Conservation (phyloP, 2,797 vertebrate genomes). For the Phoebastria nigripes region DNA sequence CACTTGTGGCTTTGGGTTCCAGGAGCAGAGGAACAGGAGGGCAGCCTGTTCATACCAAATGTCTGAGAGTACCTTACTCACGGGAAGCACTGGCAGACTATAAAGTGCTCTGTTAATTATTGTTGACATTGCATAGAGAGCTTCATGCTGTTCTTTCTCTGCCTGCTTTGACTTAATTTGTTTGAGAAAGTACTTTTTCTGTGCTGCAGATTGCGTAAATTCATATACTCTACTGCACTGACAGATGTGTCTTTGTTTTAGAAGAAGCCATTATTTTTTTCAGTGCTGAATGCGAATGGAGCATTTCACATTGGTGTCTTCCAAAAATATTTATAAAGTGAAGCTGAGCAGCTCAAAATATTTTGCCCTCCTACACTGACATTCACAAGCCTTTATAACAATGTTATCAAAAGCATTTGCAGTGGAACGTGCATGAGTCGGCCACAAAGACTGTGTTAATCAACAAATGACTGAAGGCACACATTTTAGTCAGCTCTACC, state of each 20-base stretch:
- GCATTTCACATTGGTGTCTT: slow-evolving; percentile 46
- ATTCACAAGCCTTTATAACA: slow-evolving; percentile 32
- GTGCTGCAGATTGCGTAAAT: slow-evolving; percentile 47
- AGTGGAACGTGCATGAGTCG: not conserved
- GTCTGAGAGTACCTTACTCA: slow-evolving; percentile 37
- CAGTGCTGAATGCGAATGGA: slow-evolving; percentile 25
- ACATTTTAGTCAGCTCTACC: not conserved
- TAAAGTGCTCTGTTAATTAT: slow-evolving; percentile 55
- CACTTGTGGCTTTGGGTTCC: not conserved
- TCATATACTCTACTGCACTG: slow-evolving; percentile 35
- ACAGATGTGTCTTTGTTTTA: slow-evolving; percentile 67
- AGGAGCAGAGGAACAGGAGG: not conserved
- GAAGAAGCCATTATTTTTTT: slow-evolving; percentile 37
- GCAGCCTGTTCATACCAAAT: slow-evolving; percentile 3
- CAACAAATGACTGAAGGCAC: slow-evolving; percentile 3
- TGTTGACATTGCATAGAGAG: slow-evolving; percentile 62
- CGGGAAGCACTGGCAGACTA: slow-evolving; percentile 4
- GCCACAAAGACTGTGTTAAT: not conserved
- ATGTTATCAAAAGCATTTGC: slow-evolving; percentile 14
- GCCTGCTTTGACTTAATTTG: slow-evolving; percentile 52
- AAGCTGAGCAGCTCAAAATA: slow-evolving; percentile 47
- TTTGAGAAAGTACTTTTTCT: slow-evolving; percentile 59
- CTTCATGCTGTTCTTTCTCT: slow-evolving; percentile 54
- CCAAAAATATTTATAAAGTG: slow-evolving; percentile 58
- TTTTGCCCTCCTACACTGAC: slow-evolving; percentile 56